Conservation (phyloP, 2,797 vertebrate genomes). For the Phyllotis vaccarum region DNA sequence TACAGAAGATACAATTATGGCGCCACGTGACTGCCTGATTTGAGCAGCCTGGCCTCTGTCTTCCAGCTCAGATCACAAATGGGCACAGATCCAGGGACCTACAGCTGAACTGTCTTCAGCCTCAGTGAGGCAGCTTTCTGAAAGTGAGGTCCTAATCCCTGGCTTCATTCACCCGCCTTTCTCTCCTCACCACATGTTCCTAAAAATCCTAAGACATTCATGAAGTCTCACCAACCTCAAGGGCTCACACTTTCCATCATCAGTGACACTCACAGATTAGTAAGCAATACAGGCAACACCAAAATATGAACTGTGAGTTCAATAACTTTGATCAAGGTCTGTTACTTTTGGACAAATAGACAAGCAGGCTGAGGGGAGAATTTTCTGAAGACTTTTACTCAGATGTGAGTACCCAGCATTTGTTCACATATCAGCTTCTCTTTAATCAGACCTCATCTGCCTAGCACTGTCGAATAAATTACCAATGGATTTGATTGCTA, state of each 20-base stretch:
- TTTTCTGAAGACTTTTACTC: not conserved
- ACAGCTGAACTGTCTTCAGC: not conserved
- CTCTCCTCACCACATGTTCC: no score
- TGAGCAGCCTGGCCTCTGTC: no score
- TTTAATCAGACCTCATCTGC: no score
- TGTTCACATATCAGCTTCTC: not conserved
- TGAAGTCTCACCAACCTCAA: not conserved
- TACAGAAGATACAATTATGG: not conserved
- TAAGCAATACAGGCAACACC: no score
- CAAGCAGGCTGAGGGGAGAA: no score
- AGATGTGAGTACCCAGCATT: not conserved
- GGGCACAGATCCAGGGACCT: no score
- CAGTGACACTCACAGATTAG: accelerated
- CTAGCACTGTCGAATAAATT: not conserved
- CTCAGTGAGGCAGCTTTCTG: not conserved
- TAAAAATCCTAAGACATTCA: not conserved
- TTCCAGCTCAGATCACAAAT: no score
- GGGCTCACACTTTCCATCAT: not conserved
- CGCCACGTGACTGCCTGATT: not conserved
- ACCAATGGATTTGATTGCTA: not conserved
- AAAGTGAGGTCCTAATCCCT: no score
- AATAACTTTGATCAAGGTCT: not conserved
- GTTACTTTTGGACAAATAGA: not conserved
- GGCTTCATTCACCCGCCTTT: no score
- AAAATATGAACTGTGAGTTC: not conserved